These are phyloP conservation scores for Polymixis lichenea DNA, from an alignment of 2,888 invertebrate species.

Conservation along the genomic window DNA sequence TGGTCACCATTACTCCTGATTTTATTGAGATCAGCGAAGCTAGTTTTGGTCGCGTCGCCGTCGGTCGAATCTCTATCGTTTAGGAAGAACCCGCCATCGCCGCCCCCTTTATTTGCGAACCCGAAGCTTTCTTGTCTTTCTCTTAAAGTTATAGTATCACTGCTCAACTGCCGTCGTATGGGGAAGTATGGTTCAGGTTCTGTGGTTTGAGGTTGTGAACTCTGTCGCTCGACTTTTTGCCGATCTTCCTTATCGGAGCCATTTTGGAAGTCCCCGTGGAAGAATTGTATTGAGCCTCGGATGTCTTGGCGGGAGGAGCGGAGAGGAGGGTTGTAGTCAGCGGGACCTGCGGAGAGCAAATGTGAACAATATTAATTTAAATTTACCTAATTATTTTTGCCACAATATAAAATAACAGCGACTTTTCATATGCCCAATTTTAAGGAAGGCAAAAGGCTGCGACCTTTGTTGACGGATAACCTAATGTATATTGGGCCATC, in stretches of 20 bases:
- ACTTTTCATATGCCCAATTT: neutral
- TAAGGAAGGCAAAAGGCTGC: neutral
- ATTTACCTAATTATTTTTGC: neutral
- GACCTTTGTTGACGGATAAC: neutral
- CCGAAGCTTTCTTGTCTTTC: slow-evolving; percentile 75
- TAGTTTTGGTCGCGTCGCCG: slow-evolving; percentile 90
- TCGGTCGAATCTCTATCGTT: slow-evolving; percentile 90
- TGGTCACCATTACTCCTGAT: slow-evolving; percentile 88
- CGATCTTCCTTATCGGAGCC: slow-evolving; percentile 79
- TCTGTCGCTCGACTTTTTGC: slow-evolving; percentile 90
- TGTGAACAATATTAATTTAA: neutral
- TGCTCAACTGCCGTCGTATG: slow-evolving; percentile 91
- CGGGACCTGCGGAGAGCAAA: slow-evolving; percentile 76
- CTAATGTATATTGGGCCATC: neutral
- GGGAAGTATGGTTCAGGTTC: slow-evolving; percentile 73
- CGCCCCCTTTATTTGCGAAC: slow-evolving; percentile 80
- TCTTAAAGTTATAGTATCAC: slow-evolving; percentile 88
- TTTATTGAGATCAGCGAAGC: slow-evolving; percentile 94
- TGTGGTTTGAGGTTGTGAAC: slow-evolving; percentile 86
- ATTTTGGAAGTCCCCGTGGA: slow-evolving; percentile 91
- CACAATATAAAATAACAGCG: neutral
- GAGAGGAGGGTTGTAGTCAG: slow-evolving; percentile 93
- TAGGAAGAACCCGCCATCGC: slow-evolving; percentile 87
- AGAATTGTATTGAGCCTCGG: slow-evolving; percentile 92
- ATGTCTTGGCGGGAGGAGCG: slow-evolving; percentile 95